Conservation (phyloP, 2,888 invertebrate species). For the Ormyrus nitidulus region DNA sequence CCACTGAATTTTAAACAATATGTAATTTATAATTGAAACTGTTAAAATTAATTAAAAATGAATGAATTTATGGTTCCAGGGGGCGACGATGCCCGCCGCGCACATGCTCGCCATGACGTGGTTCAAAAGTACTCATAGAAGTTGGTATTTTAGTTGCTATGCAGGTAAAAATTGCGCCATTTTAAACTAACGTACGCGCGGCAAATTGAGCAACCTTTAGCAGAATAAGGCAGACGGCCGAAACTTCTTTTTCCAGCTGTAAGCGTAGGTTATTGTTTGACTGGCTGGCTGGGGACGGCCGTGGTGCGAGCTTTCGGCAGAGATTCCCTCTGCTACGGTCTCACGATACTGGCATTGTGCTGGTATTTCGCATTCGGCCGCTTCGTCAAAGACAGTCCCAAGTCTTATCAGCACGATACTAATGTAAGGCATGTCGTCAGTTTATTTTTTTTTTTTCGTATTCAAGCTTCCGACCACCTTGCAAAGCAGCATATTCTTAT, state of each 20-base stretch:
- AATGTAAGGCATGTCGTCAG: conserved; percentile 65
- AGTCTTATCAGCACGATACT: conserved; percentile 73
- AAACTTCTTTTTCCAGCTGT: conserved; percentile 72
- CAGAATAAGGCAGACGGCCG: neutral
- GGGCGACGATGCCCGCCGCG: conserved; percentile 79
- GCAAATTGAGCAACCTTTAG: neutral
- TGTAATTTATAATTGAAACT: no score
- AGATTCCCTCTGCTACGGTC: conserved; percentile 78
- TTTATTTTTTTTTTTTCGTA: conserved; percentile 33
- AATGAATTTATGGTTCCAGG: conserved; percentile 68
- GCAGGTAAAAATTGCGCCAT: conserved; percentile 72
- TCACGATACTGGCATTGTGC: conserved; percentile 75
- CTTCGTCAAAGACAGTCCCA: conserved; percentile 78
- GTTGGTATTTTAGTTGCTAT: conserved; percentile 78
- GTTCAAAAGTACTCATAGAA: conserved; percentile 78
- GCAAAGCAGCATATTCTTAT: no score
- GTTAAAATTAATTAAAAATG: conserved; percentile 4
- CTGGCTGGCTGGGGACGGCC: conserved; percentile 77
- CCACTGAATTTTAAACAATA: no score
- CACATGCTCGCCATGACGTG: conserved; percentile 80
- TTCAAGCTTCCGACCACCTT: no score
- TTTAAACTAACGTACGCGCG: no score
- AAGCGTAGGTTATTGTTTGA: conserved; percentile 78
- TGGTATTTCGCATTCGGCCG: conserved; percentile 79
- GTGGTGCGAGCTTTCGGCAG: conserved; percentile 77